These are phyloP conservation scores for Prionace glauca DNA, from an alignment of 2,797 vertebrate genomes.

Conservation along the genomic window DNA sequence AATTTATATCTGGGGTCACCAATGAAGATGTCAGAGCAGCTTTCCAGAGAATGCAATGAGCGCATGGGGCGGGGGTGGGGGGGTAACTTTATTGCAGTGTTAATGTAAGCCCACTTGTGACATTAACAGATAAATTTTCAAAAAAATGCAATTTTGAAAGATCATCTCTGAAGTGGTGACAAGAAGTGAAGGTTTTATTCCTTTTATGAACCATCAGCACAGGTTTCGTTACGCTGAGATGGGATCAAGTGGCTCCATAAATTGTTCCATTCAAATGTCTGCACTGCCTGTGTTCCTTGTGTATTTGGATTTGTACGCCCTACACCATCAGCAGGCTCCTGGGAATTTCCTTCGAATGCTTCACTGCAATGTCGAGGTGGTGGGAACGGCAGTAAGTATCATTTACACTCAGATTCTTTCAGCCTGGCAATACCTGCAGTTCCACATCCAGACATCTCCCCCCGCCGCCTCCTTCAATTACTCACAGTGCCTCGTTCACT, in stretches of 20 bases:
- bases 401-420: not conserved
- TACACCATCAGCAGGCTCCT: not conserved
- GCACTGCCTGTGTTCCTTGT: not conserved
- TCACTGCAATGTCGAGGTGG: not conserved
- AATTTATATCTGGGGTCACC: no score
- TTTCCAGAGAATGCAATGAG: no score
- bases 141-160: not conserved
- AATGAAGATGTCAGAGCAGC: no score
- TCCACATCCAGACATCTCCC: no score
- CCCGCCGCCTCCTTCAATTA: not conserved
- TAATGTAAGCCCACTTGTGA: no score
- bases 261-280: not conserved
- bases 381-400: not conserved
- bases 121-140: no score
- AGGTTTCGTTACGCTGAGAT: not conserved
- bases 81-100: no score
- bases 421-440: not conserved
- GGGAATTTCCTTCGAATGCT: not conserved
- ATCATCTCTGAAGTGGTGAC: not conserved
- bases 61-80: no score
- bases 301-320: not conserved
- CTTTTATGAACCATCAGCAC: not conserved
- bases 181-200: not conserved
- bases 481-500: not conserved
- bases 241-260: not conserved